Conservation (phyloP, 2,888 invertebrate species). For the Drosophila testacea region DNA sequence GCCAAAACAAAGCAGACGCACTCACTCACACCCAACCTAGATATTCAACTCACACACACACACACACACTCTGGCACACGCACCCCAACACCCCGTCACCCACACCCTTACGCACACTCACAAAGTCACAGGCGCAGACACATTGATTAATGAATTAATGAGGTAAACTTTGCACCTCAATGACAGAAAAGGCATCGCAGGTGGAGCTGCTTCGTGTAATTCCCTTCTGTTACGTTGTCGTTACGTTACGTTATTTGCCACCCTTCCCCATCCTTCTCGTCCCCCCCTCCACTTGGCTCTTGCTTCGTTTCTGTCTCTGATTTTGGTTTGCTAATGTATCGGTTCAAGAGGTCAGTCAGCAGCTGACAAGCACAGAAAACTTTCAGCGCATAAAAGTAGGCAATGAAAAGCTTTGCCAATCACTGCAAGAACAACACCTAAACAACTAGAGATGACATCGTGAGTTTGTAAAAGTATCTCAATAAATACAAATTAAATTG, state of each 20-base stretch:
- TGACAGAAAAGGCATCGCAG: constrained; percentile 72
- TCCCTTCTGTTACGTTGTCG: constrained; percentile 46
- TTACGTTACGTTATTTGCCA: constrained; percentile 31
- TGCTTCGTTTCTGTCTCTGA: constrained; percentile 55
- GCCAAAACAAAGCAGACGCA: constrained; percentile 80
- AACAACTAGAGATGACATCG: constrained; percentile 13
- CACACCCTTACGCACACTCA: background rate
- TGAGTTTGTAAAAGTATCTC: background rate
- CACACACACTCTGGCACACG: constrained; percentile 8
- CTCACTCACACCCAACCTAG: constrained; percentile 48
- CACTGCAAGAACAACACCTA: constrained; percentile 33
- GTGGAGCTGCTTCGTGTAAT: constrained; percentile 56
- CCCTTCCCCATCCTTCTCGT: background rate
- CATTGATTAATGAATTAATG: constrained; percentile 80
- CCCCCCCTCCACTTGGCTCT: background rate
- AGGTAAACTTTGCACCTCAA: constrained; percentile 80
- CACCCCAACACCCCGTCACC: constrained; percentile 1
- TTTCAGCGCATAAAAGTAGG: constrained; percentile 61
- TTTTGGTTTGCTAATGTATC: constrained; percentile 76
- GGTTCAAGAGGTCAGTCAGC: constrained; percentile 75
- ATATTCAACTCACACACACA: constrained; percentile 23
- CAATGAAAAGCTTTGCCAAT: constrained; percentile 54
- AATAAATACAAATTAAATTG: too few species aligned
- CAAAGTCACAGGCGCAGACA: constrained; percentile 67
- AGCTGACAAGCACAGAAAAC: constrained; percentile 63